Conservation (phyloP, 2,113 vertebrate species). For the Brachirus orientalis region DNA sequence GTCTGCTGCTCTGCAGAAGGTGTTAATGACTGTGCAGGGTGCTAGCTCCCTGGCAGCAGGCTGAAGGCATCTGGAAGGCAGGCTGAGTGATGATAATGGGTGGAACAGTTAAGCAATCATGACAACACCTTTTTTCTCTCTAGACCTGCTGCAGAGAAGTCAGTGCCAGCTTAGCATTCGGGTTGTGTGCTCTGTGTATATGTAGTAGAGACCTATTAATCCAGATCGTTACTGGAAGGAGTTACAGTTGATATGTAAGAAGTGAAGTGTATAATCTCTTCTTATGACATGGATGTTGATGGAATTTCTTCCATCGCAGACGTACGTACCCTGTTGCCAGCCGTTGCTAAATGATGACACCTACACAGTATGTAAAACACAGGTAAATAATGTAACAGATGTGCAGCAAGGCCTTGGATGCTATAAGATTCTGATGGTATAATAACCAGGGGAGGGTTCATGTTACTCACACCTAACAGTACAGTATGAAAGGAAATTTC, state of each 20-base stretch:
- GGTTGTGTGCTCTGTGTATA: background rate
- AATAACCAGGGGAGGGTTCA: too few species aligned
- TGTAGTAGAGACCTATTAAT: constrained; percentile 9
- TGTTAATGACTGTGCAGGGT: constrained; percentile 40
- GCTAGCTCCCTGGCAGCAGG: constrained; percentile 22
- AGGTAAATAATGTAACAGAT: too few species aligned
- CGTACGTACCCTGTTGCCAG: background rate
- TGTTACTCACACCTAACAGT: too few species aligned
- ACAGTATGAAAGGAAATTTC: too few species aligned
- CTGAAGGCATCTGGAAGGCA: constrained; percentile 28
- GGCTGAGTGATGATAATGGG: constrained; percentile 28
- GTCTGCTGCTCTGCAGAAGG: constrained; percentile 7
- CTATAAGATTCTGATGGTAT: too few species aligned
- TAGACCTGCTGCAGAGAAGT: constrained; percentile 13
- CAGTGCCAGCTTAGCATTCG: constrained; percentile 9
- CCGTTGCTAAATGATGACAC: background rate
- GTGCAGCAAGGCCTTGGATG: too few species aligned
- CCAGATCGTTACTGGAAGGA: constrained; percentile 10
- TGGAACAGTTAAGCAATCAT: constrained; percentile 30
- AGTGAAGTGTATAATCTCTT: constrained; percentile 17
- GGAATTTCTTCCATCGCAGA: background rate
- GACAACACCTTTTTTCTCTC: constrained; percentile 3
- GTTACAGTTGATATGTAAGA: background rate
- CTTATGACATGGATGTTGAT: background rate
- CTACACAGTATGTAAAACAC: too few species aligned